phyloP scores from a whole-genome alignment of 2,888 invertebrate genomes.

The Amiota minor region DNA sequence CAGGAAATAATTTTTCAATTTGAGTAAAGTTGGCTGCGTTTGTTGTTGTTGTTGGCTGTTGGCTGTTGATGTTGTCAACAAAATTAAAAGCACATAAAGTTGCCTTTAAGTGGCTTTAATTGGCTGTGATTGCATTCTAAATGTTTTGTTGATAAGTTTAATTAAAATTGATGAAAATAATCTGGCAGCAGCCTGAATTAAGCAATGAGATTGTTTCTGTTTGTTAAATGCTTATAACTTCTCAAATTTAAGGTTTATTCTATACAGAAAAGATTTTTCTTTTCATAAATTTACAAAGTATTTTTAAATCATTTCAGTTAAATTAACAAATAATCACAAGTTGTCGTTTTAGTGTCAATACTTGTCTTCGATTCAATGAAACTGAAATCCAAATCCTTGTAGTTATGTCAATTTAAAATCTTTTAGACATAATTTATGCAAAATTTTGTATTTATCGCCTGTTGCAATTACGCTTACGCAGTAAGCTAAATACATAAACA shows the following conservation, averaged over 20 bases:
- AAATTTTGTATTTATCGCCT: conserved; percentile 23
- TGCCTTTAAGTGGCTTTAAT: conserved; percentile 16
- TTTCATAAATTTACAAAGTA: neutral
- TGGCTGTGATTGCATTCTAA: conserved; percentile 12
- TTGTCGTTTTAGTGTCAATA: conserved; percentile 27
- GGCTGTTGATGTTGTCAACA: neutral
- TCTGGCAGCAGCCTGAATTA: neutral
- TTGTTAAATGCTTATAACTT: no score
- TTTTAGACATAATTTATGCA: conserved; percentile 30
- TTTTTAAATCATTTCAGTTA: neutral
- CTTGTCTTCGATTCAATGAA: conserved; percentile 16
- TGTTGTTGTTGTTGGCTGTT: neutral
- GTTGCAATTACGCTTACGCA: conserved; percentile 25
- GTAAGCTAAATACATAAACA: neutral
- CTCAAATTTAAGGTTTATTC: no score
- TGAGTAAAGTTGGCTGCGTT: neutral
- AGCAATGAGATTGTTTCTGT: no score
- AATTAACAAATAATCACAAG: conserved; percentile 3
- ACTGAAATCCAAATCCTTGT: neutral
- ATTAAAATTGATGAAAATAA: conserved; percentile 12
- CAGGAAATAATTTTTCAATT: neutral
- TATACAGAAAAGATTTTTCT: neutral
- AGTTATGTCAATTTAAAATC: conserved; percentile 19
- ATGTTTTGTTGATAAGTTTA: conserved; percentile 14
- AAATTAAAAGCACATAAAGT: conserved; percentile 22